These are phyloP conservation scores for Brachyrhaphis roseni DNA, from an alignment of 2,797 vertebrate genomes.

Conservation along the genomic window DNA sequence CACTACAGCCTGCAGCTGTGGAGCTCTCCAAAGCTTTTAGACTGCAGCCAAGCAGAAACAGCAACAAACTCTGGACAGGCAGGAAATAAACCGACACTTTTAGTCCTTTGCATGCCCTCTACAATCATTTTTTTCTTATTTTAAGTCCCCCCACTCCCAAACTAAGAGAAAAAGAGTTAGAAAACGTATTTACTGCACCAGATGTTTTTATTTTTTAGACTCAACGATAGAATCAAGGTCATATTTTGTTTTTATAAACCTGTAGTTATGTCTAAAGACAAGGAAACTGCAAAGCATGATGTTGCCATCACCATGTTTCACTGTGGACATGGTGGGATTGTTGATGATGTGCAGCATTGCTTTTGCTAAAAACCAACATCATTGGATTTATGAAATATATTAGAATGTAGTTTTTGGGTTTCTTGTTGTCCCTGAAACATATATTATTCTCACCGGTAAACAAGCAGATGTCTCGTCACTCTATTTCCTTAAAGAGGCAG, in stretches of 20 bases:
- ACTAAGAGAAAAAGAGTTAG: not conserved
- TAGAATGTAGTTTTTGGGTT: not conserved
- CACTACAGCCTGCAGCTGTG: conserved; percentile 70
- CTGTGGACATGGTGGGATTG: not conserved
- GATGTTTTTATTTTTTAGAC: not conserved
- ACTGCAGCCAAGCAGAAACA: conserved; percentile 61
- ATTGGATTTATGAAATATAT: not conserved
- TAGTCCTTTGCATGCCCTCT: conserved; percentile 32
- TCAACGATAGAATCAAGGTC: not conserved
- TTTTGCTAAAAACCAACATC: not conserved
- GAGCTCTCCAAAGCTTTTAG: conserved; percentile 48
- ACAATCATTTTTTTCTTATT: conserved; percentile 15
- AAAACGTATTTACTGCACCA: not conserved
- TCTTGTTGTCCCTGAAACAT: not conserved
- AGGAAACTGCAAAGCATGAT: not conserved
- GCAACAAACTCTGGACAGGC: conserved; percentile 55
- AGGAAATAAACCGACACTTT: conserved; percentile 60
- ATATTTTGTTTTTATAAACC: conserved; percentile 28
- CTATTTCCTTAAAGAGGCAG: not conserved
- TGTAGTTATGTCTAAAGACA: not conserved
- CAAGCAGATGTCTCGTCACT: not conserved
- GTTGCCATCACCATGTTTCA: not conserved
- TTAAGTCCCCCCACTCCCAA: not conserved
- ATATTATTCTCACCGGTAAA: not conserved
- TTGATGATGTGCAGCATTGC: not conserved